Evolutionary conservation across 2,888 invertebrate species (phyloP), one percentile per base, ranked within the genome.

Genomic region (Physocephala rufipes): DNA sequence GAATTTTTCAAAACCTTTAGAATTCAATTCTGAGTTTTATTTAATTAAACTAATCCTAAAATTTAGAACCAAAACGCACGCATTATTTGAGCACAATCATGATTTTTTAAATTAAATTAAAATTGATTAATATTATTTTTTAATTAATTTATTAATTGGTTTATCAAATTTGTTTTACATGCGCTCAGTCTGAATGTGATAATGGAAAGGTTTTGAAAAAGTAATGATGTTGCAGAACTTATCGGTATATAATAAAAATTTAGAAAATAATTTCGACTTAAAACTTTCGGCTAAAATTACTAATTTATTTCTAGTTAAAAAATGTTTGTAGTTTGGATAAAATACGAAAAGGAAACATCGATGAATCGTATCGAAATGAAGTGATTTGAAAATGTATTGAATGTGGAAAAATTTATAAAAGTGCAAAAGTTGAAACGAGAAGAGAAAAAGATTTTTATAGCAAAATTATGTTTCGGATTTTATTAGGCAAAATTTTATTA

Each of bases 401-500:
- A 67, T 53, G 67, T 47, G 21, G 28, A 51, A 59, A 59, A 45
- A 61, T 28, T 19, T 61, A 59, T 49, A 58, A 64, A 71, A 71
- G 24, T 62, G 69, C 68, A 71, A 72, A 67, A 61, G 16, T 59
- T 67, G 43, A n/a, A 59, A 36, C 49, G 30, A 36, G 47, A 67
- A 16, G 61, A 72, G 70, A 73, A 67, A 70, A 53, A 72, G 73
- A 73, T 74, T 72, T 74, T 74, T 76, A 76, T 73, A 68, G 68
- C 76, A 74, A 76, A 76, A 76, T 76, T 76, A 78, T 82, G 79
- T 82, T 81, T 82, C 78, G 81, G 78, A 80, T 79, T 80, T 79
- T 78, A 74, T 77, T 82, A 82, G 82, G 78, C 79, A 77, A 82
- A 83, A 83, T 82, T 83, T 81, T 82, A 75, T 81, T 75, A 70